These are phyloP conservation scores for Chroicocephalus ridibundus DNA, from an alignment of 2,113 vertebrate genomes.

Conservation along the genomic window DNA sequence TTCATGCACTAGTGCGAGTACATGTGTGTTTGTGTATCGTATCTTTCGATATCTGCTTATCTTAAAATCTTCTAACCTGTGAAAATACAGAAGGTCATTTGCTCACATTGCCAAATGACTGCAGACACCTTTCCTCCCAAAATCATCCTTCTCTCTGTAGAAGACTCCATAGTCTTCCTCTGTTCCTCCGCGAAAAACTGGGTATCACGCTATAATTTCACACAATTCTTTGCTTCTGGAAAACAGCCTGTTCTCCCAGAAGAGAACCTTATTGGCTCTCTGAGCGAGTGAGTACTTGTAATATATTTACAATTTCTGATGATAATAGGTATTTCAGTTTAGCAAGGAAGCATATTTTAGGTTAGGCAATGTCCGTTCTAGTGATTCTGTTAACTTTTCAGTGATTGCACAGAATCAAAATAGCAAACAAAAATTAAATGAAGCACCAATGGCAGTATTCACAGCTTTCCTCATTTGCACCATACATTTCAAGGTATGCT, in stretches of 20 bases:
- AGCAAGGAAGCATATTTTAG: neutral
- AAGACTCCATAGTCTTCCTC: neutral
- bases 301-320: neutral
- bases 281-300: neutral
- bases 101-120: neutral
- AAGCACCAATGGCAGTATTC: neutral
- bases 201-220: neutral
- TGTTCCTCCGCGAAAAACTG: neutral
- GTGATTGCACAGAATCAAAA: neutral
- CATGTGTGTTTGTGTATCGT: neutral
- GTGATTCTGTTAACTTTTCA: neutral
- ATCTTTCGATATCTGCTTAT: neutral
- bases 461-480: neutral
- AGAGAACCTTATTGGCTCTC: neutral
- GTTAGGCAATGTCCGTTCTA: neutral
- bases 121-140: neutral
- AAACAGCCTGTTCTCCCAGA: neutral
- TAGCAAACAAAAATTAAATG: neutral
- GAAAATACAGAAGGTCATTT: neutral
- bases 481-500: neutral
- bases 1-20: neutral
- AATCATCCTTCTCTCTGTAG: neutral
- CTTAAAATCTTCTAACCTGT: neutral
- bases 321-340: neutral
- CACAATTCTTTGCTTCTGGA: neutral